These are phyloP conservation scores for Dinomys branickii DNA, from an alignment of 2,113 vertebrate genomes.

Conservation along the genomic window DNA sequence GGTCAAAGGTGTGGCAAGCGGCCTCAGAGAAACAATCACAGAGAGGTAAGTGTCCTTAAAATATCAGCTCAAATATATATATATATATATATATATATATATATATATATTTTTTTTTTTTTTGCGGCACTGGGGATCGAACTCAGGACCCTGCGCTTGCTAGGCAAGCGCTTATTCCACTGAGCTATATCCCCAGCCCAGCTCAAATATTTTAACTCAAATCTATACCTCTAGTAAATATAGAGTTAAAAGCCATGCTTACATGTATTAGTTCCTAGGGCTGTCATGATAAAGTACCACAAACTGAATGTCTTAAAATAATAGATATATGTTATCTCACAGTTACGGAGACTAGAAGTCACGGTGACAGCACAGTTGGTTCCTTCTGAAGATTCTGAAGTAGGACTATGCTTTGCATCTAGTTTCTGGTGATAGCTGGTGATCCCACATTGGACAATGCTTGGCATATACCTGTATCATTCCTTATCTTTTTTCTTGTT, in stretches of 20 bases:
- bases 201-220: background rate
- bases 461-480: background rate
- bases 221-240: background rate
- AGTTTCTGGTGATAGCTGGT: background rate
- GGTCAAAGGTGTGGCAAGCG: constrained; percentile 97
- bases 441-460: background rate
- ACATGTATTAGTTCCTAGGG: background rate
- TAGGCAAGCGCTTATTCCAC: too few relatives aligned
- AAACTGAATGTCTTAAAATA: background rate
- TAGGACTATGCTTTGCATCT: background rate
- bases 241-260: background rate
- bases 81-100: too few relatives aligned
- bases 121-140: too few relatives aligned
- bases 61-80: background rate
- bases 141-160: too few relatives aligned
- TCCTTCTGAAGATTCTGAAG: background rate
- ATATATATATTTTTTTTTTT: too few relatives aligned
- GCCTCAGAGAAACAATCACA: constrained; percentile 98
- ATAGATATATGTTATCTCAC: background rate
- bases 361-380: background rate
- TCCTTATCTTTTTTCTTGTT: background rate
- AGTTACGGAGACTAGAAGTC: background rate
- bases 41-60: constrained; percentile 89
- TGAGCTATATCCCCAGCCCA: too few relatives aligned
- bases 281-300: background rate